Evolutionary conservation across 2,888 invertebrate genomes (phyloP).

Genomic region (Microdon myrmicae): DNA sequence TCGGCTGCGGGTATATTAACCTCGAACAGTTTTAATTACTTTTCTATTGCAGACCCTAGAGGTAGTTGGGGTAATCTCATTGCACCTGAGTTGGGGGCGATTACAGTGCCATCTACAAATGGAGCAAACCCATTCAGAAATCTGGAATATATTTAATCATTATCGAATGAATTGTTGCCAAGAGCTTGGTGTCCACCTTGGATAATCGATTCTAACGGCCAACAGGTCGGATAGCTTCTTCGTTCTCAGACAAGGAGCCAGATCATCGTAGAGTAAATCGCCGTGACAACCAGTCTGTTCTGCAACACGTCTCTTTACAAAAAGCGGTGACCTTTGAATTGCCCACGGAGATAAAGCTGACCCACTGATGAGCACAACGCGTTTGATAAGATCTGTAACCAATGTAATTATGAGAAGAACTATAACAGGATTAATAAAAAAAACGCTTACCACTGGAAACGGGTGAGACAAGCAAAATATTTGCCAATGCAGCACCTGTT

Average conservation of each 20-base stretch:
- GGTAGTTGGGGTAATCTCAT: constrained; percentile 63
- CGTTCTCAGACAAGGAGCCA: constrained; percentile 85
- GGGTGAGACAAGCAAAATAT: constrained; percentile 94
- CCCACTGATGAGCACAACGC: constrained; percentile 88
- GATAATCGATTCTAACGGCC: constrained; percentile 80
- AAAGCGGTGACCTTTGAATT: constrained; percentile 83
- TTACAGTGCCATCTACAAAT: constrained; percentile 89
- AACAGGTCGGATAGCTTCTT: constrained; percentile 80
- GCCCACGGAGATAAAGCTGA: constrained; percentile 94
- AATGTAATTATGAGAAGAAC: not conserved
- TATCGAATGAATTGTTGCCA: not conserved
- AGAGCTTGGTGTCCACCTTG: constrained; percentile 66
- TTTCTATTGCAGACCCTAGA: constrained; percentile 67
- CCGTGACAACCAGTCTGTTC: constrained; percentile 87
- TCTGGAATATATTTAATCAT: constrained; percentile 58
- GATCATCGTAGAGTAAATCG: constrained; percentile 82
- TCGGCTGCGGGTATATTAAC: not conserved
- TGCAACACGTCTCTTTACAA: constrained; percentile 83
- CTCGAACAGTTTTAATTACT: constrained; percentile 61
- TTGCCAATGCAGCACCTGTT: constrained; percentile 95
- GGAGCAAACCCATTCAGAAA: constrained; percentile 94
- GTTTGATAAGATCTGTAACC: constrained; percentile 83
- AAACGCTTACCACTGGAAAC: constrained; percentile 83
- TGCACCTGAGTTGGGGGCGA: constrained; percentile 70
- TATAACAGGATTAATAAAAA: not conserved